Evolutionary conservation across 2,797 vertebrate genomes (phyloP), one percentile per base, ranked within the genome.

Genomic region (Pantherophis alleghaniensis): DNA sequence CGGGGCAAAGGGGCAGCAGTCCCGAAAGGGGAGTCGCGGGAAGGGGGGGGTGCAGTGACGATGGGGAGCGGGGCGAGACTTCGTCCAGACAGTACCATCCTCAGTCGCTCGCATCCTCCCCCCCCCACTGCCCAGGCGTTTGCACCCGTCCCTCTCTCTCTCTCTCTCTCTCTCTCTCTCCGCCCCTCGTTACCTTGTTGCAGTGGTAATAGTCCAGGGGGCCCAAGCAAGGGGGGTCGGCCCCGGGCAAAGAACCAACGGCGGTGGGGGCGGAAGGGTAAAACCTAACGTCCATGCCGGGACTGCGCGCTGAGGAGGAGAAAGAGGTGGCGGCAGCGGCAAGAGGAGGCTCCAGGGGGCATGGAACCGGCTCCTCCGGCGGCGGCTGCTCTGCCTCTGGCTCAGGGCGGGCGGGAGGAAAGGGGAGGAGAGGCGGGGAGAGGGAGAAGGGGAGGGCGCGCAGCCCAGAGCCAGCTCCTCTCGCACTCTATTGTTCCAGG

Each of bases 261-360:
- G 98, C 98, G 97, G 99, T 97, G 97, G 98, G 98, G 97, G 98
- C 98, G 98, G 98, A 98, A 97, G 99, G 98, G 98, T 99, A 99
- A 98, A 99, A 99, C 98, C 99, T 98, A 98, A 99, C 99, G 98
- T 99, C 99, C 99, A 99, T 99, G 98, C 97, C 97, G 97, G 96
- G 97, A 97, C 95, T 95, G 95, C 93, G 95, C 91, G 95, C 92
- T 61, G 92, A 90, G 89, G 74, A 28, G 47, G 88, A 42, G 88
- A 95, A 95, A 90, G 96, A 94, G 96, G 96, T 7, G 51, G 94
- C 11, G 63, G 96, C 93, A 91, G 95, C 94, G 94, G 96, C 96
- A 94, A 94, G 95, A 92, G 96, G 97, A 96, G 97, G 97, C 96
- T 97, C 96, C 96, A 97, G 97, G 96, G 96, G 97, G 97, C 97